A percentile compares a stretch with the other conserved stretches of the same genome.
These are phyloP conservation scores for Nannobrachium achirus DNA, from an alignment of 2,113 vertebrate species.

Conservation along the genomic window DNA sequence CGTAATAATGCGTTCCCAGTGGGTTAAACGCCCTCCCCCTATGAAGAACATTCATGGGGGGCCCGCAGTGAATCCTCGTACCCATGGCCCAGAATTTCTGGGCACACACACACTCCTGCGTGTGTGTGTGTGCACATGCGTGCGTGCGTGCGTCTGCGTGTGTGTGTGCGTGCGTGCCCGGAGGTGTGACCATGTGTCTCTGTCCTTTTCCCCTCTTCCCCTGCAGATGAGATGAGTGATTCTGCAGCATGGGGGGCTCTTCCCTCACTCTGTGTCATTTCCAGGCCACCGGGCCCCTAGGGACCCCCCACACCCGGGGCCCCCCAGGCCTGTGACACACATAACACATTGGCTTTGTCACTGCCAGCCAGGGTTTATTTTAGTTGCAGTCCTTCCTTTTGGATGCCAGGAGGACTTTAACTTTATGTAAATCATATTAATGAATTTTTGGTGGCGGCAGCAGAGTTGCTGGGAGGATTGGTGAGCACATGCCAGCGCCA, in stretches of 20 bases:
- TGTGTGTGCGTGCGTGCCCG: constrained; percentile 41
- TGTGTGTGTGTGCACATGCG: constrained; percentile 1
- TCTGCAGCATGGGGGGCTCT: constrained; percentile 72
- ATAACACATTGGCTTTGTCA: constrained; percentile 82
- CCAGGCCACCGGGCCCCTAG: constrained; percentile 67
- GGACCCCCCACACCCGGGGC: constrained; percentile 47
- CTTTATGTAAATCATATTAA: constrained; percentile 86
- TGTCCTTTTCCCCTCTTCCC: constrained; percentile 66
- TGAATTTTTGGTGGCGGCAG: constrained; percentile 69
- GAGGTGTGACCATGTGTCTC: constrained; percentile 58
- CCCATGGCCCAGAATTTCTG: no score
- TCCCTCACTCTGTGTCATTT: constrained; percentile 82
- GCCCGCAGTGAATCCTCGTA: no score
- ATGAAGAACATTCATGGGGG: no score
- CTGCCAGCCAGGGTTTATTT: constrained; percentile 78
- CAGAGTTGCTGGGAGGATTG: constrained; percentile 70
- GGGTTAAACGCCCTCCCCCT: no score
- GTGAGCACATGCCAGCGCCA: constrained; percentile 49
- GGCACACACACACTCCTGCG: no score
- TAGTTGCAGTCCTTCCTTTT: constrained; percentile 76
- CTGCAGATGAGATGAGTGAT: constrained; percentile 77
- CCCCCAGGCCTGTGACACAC: constrained; percentile 69
- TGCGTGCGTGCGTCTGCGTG: constrained; percentile 26
- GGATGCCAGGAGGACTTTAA: constrained; percentile 70
- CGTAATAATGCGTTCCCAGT: no score